Base-by-base conservation (phyloP, 2,113 vertebrate species). In the Synchiropus splendidus region DNA sequence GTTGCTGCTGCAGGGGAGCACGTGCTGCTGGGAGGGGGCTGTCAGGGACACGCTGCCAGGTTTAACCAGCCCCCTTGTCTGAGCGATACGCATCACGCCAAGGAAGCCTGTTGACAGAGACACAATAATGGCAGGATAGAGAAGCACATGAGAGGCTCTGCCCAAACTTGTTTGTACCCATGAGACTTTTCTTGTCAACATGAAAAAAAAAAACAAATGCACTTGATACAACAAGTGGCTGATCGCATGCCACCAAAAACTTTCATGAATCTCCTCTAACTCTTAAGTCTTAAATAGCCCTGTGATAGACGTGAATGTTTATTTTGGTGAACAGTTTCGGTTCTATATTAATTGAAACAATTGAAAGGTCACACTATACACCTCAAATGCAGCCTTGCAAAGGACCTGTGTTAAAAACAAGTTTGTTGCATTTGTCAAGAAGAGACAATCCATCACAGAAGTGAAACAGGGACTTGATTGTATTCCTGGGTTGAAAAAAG, bases 1-100 rank as follows among this genome's bases (percentile, higher is more conserved):
- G 55, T 67, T 39, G 64, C 12, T 11, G 4, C 33, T 18, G 18
- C 8, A 1, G 53, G 48, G 32, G 6, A 64, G 38, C 59, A 52
- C 47, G 51, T 67, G 70, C 42, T 56, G 46, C 48, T 38, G 11
- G 3, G 15, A 33, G 42, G 47, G 35, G 34, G 53, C 58, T 63
- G 61, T 63, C 59, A 55, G 44, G 12, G 40, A 62, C 57, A 51
- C 42, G 1, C 36, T 51, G 39, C 52, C 48, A 39, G 45, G 47
- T 52, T 58, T 34, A 67, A 45, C 21, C 34, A 13, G 49, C 34
- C 39, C 46, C 45, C n/a, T n/a, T 18, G 36, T 48, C 39, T 53
- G 18, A 33, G 17, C 45, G 42, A 66, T 63, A 38, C 44, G 32
- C 65, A 64, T 54, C 52, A 39, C 8, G 54, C 42, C 44, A 17